These are phyloP conservation scores for Planococcus citri DNA, from an alignment of 1,140 invertebrate species.

Conservation along the genomic window DNA sequence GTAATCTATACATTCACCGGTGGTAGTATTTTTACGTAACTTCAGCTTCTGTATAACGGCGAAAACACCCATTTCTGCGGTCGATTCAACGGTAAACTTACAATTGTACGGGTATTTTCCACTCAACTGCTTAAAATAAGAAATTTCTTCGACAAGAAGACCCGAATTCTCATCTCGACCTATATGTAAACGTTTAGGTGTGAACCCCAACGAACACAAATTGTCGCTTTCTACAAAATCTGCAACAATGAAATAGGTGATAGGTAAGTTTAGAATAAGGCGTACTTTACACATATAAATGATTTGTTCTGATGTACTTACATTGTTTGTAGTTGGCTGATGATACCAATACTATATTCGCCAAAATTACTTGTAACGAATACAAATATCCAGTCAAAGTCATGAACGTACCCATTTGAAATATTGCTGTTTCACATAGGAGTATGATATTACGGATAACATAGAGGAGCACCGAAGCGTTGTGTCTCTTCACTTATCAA, in stretches of 20 bases:
- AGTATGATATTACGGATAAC: background rate
- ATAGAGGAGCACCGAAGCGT: background rate
- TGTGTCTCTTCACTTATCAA: too few relatives aligned
- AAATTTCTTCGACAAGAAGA: background rate
- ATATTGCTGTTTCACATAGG: background rate
- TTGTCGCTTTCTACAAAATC: conserved; percentile 16
- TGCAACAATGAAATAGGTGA: conserved; percentile 3
- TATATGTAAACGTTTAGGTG: background rate
- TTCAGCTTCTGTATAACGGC: conserved; percentile 29
- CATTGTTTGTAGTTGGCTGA: background rate
- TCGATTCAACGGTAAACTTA: conserved; percentile 22
- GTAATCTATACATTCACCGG: conserved; percentile 29
- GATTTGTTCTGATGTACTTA: background rate
- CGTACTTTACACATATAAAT: background rate
- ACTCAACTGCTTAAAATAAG: conserved; percentile 5
- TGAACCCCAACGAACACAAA: background rate
- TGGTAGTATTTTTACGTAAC: conserved; percentile 26
- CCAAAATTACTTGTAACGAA: background rate
- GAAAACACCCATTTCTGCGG: conserved; percentile 24
- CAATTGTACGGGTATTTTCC: conserved; percentile 24
- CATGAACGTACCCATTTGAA: background rate
- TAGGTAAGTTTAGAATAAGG: background rate
- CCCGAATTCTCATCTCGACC: background rate
- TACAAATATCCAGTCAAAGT: background rate
- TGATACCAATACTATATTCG: background rate